Evolutionary conservation across 2,888 invertebrate genomes (phyloP), one percentile per base, ranked within the genome.

Genomic region (Cosmia pyralina): DNA sequence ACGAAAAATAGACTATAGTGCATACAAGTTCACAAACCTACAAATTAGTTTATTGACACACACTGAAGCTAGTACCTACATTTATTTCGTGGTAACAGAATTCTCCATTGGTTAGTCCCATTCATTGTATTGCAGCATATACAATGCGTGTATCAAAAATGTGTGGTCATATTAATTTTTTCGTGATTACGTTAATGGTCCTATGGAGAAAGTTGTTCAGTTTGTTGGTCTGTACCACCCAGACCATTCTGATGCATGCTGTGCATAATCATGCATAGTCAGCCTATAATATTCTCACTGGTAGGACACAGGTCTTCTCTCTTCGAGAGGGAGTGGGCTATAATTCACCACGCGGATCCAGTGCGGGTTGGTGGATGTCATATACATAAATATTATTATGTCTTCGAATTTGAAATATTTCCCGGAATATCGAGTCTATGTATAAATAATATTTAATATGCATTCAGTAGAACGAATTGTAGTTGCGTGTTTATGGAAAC

Each of bases 371-470:
- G 28, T 28, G n/a, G 34, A 34, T 34, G 34, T 34, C 4, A 38
- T 6, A 4, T 38, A 38, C 38, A 38, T 38, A 38, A 0, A 3
- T 28, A 28, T 28, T 28, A 28, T 28, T 28, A 38, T 38, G 38
- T 38, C 38, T 38, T 38, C 38, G 38, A 38, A 6, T 38, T 38
- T 38, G 38, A 38, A 38, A 38, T 4, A 38, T 38, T 38, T 73
- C 75, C 22, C 19, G 50, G 41, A 63, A 72, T 55, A 41, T 34
- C 15, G 22, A 38, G 6, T 48, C 13, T 3, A 46, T 52, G 52
- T 52, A n/a, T n/a, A 57, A 75, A 77, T 57, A 66, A 22, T 65
- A 65, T 77, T 55, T 46, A 80, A 75, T 66, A 52, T 57, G 53
- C 60, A 80, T 77, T 41, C 19, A 58, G 48, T 28, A n/a, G 44